Percentiles rank a stretch among this genome's conserved stretches.
Evolutionary conservation across 2,113 vertebrate genomes (phyloP).

Genomic region (Shinisaurus crocodilurus): DNA sequence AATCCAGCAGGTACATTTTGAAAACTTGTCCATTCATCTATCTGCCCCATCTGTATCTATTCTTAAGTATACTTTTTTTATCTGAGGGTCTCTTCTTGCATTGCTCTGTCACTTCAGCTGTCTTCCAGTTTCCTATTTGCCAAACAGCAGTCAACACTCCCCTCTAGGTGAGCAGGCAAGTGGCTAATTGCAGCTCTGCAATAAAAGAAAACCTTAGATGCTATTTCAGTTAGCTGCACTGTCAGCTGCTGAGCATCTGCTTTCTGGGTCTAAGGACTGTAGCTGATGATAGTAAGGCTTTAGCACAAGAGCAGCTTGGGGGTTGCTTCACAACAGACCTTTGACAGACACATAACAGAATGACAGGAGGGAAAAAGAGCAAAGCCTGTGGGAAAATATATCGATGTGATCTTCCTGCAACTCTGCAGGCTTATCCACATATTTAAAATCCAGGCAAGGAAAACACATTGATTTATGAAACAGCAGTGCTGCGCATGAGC

Average conservation of each 20-base stretch:
- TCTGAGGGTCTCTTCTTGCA: neutral
- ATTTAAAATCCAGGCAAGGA: slow-evolving; percentile 39
- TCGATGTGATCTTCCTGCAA: slow-evolving; percentile 61
- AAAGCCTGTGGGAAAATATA: slow-evolving; percentile 56
- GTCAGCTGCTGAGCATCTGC: slow-evolving; percentile 46
- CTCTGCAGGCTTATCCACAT: slow-evolving; percentile 55
- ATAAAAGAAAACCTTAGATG: slow-evolving; percentile 48
- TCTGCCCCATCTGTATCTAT: neutral
- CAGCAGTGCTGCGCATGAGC: slow-evolving; percentile 21
- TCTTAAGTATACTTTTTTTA: neutral
- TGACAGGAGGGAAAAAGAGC: slow-evolving; percentile 8
- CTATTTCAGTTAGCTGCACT: slow-evolving; percentile 60
- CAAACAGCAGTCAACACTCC: neutral
- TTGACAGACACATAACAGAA: slow-evolving; percentile 27
- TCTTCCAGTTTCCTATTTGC: neutral
- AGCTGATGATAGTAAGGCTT: neutral
- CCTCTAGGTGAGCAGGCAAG: neutral
- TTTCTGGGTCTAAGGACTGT: slow-evolving; percentile 38
- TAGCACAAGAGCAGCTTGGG: slow-evolving; percentile 17
- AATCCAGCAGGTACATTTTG: neutral
- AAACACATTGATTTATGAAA: slow-evolving; percentile 47
- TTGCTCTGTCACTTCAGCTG: neutral
- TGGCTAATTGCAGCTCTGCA: neutral
- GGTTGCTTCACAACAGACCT: slow-evolving; percentile 57
- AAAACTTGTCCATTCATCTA: neutral